These are phyloP conservation scores for Microcebus tavaratra DNA, from an alignment of 2,113 vertebrate species.

Conservation along the genomic window DNA sequence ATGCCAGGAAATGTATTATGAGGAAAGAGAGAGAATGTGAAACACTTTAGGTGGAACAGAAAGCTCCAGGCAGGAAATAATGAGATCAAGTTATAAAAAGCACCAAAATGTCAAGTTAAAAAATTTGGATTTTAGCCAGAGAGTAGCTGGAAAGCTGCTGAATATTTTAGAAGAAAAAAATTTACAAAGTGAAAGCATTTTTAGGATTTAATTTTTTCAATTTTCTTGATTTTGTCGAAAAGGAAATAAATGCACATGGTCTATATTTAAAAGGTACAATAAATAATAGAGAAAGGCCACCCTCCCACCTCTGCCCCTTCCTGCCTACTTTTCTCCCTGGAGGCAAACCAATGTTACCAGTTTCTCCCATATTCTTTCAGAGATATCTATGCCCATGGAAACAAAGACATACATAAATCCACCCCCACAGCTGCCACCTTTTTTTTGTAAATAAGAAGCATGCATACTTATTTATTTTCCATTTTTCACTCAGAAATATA, in stretches of 20 bases:
- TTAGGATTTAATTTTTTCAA: not conserved
- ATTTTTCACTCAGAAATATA: conserved; percentile 23
- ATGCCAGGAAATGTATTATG: not conserved
- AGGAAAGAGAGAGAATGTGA: not conserved
- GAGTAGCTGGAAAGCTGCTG: conserved; percentile 34
- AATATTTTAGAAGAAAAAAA: conserved; percentile 49
- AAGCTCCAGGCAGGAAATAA: conserved; percentile 56
- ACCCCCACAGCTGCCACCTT: no score
- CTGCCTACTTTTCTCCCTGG: not conserved
- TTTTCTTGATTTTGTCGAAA: conserved; percentile 49
- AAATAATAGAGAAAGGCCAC: not conserved
- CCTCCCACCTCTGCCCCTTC: not conserved
- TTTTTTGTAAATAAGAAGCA: not conserved
- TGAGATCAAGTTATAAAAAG: conserved; percentile 49
- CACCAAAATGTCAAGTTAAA: conserved; percentile 31
- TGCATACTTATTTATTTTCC: not conserved
- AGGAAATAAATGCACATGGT: conserved; percentile 34
- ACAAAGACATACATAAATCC: not conserved
- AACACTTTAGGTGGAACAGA: not conserved
- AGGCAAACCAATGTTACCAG: not conserved
- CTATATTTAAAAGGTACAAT: conserved; percentile 23
- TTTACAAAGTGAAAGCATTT: conserved; percentile 21
- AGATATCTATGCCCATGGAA: not conserved
- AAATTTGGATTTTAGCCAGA: conserved; percentile 56
- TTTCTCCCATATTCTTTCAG: not conserved